Evolutionary conservation across 1,140 invertebrate species (phyloP).

Genomic region (Zaprionus africanus): DNA sequence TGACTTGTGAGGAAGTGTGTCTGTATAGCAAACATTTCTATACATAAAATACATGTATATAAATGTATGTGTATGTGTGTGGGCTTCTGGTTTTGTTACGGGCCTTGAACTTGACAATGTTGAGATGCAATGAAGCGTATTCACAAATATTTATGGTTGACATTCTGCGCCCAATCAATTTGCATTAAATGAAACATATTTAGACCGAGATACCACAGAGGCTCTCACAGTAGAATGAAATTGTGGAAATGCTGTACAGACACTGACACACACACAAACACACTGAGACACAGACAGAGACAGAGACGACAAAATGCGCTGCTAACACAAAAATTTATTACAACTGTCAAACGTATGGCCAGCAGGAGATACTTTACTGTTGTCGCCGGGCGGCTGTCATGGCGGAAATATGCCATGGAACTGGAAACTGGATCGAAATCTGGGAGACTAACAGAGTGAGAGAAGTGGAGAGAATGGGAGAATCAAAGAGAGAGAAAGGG

Average conservation of each 20-base stretch:
- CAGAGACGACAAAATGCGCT: slow-evolving; percentile 36
- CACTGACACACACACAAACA: slow-evolving; percentile 30
- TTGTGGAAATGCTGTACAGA: slow-evolving; percentile 55
- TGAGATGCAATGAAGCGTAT: slow-evolving; percentile 60
- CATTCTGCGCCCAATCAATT: slow-evolving; percentile 78
- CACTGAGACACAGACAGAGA: slow-evolving; percentile 14
- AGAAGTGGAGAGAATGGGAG: not conserved
- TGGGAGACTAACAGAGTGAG: not conserved
- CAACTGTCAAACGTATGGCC: slow-evolving; percentile 66
- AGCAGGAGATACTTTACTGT: slow-evolving; percentile 63
- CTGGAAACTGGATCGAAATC: slow-evolving; percentile 24
- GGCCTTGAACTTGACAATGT: slow-evolving; percentile 53
- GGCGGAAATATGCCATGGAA: slow-evolving; percentile 33
- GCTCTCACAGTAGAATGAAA: slow-evolving; percentile 4
- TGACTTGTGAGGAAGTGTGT: not conserved
- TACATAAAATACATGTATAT: slow-evolving; percentile 12
- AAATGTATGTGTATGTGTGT: slow-evolving; percentile 26
- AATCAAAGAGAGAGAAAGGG: not conserved
- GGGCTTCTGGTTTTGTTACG: not conserved
- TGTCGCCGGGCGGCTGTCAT: slow-evolving; percentile 25
- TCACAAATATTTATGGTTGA: slow-evolving; percentile 70
- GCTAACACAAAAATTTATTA: slow-evolving; percentile 73
- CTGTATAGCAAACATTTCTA: not conserved
- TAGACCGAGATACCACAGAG: slow-evolving; percentile 26
- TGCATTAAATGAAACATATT: slow-evolving; percentile 71